phyloP scores from a whole-genome alignment of 2,888 invertebrate species.

The Phyto melanocephala region DNA sequence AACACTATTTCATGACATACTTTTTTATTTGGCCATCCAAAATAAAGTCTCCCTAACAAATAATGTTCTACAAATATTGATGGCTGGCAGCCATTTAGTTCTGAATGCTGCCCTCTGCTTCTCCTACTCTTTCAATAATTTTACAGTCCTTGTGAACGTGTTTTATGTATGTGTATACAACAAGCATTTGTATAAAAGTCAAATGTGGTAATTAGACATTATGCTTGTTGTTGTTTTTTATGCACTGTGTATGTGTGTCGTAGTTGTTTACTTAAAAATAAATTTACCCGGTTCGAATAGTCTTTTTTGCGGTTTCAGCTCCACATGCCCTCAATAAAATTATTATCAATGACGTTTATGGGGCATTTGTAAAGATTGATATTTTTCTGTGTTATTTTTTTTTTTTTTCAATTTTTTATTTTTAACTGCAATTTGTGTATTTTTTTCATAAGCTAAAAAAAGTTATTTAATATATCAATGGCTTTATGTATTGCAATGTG shows the following conservation, averaged over 20 bases:
- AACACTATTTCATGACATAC: slow-evolving; percentile 9
- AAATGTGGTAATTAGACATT: slow-evolving; percentile 37
- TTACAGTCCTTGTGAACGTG: background rate
- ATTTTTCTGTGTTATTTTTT: background rate
- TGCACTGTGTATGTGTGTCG: background rate
- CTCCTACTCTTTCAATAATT: too few species aligned
- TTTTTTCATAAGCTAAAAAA: too few species aligned
- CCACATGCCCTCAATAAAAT: background rate
- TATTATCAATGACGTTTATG: slow-evolving; percentile 7
- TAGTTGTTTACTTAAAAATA: background rate
- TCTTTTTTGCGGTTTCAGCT: slow-evolving; percentile 20
- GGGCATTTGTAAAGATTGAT: background rate
- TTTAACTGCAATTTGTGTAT: too few species aligned
- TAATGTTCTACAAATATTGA: slow-evolving; percentile 28
- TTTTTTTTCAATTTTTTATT: too few species aligned
- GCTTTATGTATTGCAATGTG: too few species aligned
- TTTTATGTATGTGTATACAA: too few species aligned
- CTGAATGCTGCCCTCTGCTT: background rate
- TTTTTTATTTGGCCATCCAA: background rate
- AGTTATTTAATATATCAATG: too few species aligned
- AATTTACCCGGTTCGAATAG: slow-evolving; percentile 5
- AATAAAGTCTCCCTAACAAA: background rate
- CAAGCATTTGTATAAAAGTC: slow-evolving; percentile 15
- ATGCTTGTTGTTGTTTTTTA: background rate
- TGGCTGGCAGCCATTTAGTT: slow-evolving; percentile 24